These are phyloP conservation scores for Caenorhabditis afra DNA, from an alignment of 2,888 invertebrate genomes.

Conservation along the genomic window DNA sequence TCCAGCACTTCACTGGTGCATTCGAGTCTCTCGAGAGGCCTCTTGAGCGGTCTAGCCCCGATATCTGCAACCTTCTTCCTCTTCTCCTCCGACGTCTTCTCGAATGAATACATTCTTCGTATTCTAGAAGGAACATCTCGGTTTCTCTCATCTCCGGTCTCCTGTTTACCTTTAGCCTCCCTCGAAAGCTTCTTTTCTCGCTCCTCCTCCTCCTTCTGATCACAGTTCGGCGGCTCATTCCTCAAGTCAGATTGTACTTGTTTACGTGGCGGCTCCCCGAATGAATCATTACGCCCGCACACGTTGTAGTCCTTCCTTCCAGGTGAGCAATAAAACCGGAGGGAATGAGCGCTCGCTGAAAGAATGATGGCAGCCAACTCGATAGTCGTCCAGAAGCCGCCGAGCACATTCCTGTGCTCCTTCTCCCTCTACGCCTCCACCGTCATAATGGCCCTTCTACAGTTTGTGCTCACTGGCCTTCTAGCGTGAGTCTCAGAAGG, in stretches of 20 bases:
- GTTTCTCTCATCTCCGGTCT: background rate
- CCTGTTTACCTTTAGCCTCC: background rate
- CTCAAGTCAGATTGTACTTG: constrained; percentile 6
- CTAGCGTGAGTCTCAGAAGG: constrained; percentile 40
- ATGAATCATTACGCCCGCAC: constrained; percentile 8
- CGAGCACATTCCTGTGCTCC: constrained; percentile 46
- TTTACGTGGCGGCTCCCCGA: background rate
- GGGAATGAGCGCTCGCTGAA: constrained; percentile 1
- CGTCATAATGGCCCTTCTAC: constrained; percentile 49
- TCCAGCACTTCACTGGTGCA: constrained; percentile 8
- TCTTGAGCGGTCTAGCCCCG: background rate
- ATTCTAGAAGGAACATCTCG: too few relatives aligned
- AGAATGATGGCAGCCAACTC: constrained; percentile 55
- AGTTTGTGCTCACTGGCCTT: constrained; percentile 29
- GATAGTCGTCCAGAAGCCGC: constrained; percentile 52
- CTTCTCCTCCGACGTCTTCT: background rate
- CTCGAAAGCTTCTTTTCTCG: background rate
- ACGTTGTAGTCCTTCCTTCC: background rate
- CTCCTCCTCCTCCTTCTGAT: background rate
- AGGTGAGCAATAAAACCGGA: constrained; percentile 12
- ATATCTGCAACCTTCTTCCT: background rate
- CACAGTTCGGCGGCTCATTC: constrained; percentile 3
- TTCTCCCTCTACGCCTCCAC: constrained; percentile 54
- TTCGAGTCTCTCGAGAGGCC: background rate
- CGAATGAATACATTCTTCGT: background rate